Percentiles rank a stretch among this genome's conserved stretches.
Conservation (phyloP, 2,888 invertebrate genomes). For the Xanthorhoe spadicearia region DNA sequence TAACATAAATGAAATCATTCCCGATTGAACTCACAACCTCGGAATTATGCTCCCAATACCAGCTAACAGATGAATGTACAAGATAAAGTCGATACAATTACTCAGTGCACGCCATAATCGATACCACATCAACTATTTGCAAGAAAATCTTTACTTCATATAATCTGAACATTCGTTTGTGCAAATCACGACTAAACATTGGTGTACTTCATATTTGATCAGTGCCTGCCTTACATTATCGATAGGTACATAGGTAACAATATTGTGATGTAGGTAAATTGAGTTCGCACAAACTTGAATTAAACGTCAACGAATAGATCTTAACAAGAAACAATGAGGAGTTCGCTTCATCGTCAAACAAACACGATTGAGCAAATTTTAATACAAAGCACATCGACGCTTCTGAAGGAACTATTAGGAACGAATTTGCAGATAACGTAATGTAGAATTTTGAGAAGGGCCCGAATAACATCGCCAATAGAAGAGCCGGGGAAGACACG, state of each 20-base stretch:
- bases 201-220: slow-evolving; percentile 43
- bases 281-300: slow-evolving; percentile 45
- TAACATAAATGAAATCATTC: slow-evolving; percentile 76
- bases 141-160: slow-evolving; percentile 47
- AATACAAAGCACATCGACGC: slow-evolving; percentile 70
- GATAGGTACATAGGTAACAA: slow-evolving; percentile 67
- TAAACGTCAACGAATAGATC: slow-evolving; percentile 43
- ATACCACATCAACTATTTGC: slow-evolving; percentile 51
- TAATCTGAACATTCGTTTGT: slow-evolving; percentile 58
- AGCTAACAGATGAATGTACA: slow-evolving; percentile 77
- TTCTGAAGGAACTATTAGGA: slow-evolving; percentile 76
- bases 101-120: slow-evolving; percentile 56
- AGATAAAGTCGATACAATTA: slow-evolving; percentile 58
- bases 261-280: slow-evolving; percentile 43
- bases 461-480: slow-evolving; percentile 43
- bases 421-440: slow-evolving; percentile 73
- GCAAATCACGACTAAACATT: slow-evolving; percentile 56
- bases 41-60: slow-evolving; percentile 85
- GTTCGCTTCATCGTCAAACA: slow-evolving; percentile 64
- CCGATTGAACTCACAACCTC: slow-evolving; percentile 84
- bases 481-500: slow-evolving; percentile 39
- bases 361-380: slow-evolving; percentile 78
- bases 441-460: slow-evolving; percentile 68
- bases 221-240: slow-evolving; percentile 54
- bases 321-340: slow-evolving; percentile 53